Percentiles rank a stretch among this genome's conserved stretches.
phyloP scores from a whole-genome alignment of 2,888 invertebrate species.

The Zonitis immaculata region DNA sequence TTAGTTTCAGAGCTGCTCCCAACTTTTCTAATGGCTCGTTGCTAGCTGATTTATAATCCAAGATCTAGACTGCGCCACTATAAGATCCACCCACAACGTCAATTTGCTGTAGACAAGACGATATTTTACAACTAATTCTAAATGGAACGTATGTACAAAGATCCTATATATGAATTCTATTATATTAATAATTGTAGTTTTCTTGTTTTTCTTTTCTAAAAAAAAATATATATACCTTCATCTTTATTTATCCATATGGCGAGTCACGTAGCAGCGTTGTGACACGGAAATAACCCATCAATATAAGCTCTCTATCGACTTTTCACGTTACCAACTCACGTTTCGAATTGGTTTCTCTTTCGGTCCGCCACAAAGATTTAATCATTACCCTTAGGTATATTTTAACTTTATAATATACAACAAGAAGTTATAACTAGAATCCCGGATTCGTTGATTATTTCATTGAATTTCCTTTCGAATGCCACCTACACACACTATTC shows the following conservation, averaged over 20 bases:
- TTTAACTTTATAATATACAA: slow-evolving; percentile 20
- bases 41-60: background rate
- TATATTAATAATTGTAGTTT: background rate
- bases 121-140: background rate
- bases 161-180: background rate
- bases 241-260: slow-evolving; percentile 20
- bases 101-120: background rate
- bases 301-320: slow-evolving; percentile 40
- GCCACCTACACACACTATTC: too few species aligned
- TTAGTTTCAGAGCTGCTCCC: slow-evolving; percentile 12
- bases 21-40: slow-evolving; percentile 15
- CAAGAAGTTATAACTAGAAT: background rate
- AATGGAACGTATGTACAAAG: background rate
- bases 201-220: background rate
- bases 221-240: slow-evolving; percentile 8
- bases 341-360: slow-evolving; percentile 42
- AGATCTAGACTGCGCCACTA: background rate
- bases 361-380: slow-evolving; percentile 35
- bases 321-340: slow-evolving; percentile 41
- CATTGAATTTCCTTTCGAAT: slow-evolving; percentile 8
- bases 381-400: slow-evolving; percentile 34
- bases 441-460: slow-evolving; percentile 12
- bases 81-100: background rate
- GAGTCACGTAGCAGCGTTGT: slow-evolving; percentile 30
- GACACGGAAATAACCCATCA: slow-evolving; percentile 44